These are phyloP conservation scores for Therioaphis trifolii DNA, from an alignment of 2,888 invertebrate genomes.

Conservation along the genomic window DNA sequence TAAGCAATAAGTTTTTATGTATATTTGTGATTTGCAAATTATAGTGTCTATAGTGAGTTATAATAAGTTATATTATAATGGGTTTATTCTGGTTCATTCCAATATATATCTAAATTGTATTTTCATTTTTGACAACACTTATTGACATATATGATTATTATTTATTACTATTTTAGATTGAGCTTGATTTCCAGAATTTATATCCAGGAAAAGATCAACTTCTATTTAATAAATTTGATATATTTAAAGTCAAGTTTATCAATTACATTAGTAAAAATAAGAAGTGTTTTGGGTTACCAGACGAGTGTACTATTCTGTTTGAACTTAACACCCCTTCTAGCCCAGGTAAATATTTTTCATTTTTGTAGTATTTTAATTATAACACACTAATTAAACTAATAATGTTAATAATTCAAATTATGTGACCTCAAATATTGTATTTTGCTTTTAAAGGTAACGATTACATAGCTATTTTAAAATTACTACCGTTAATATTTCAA, in stretches of 20 bases:
- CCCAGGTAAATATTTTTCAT: neutral
- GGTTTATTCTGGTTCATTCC: no score
- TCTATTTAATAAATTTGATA: neutral
- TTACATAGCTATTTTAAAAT: neutral
- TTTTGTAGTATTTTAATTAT: neutral
- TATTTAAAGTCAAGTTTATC: neutral
- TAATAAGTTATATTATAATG: no score
- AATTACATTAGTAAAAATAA: neutral
- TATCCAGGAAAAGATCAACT: neutral
- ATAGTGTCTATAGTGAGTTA: no score
- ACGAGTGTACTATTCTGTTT: neutral
- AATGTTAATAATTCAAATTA: neutral
- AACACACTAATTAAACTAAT: no score
- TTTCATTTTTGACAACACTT: no score
- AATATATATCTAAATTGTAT: no score
- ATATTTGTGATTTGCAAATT: no score
- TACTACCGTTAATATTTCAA: neutral
- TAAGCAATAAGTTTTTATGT: no score
- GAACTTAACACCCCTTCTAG: neutral
- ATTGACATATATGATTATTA: no score
- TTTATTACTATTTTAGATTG: no score
- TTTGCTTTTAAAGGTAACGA: neutral
- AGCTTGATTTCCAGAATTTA: no score
- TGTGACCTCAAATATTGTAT: neutral
- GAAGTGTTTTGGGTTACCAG: neutral